Percentiles rank a stretch among this genome's conserved stretches.
Evolutionary conservation across 2,113 vertebrate genomes (phyloP).

Genomic region (Trachemys scripta): DNA sequence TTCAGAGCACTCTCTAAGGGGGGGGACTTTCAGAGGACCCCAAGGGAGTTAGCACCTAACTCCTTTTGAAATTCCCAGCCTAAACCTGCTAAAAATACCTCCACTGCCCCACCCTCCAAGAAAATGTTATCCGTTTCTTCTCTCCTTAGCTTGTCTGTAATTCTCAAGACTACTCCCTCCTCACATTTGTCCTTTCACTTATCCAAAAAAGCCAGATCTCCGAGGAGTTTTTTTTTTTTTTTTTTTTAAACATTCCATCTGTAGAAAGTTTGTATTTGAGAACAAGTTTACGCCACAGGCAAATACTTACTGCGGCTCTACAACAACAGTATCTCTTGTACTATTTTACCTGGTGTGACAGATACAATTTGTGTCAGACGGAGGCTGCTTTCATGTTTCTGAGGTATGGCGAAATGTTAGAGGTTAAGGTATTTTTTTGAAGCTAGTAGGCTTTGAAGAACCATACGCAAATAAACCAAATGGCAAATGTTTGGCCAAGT

Average conservation of each 20-base stretch:
- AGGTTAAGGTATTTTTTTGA: not conserved
- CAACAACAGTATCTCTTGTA: not conserved
- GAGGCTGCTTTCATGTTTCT: not conserved
- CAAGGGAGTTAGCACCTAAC: not conserved
- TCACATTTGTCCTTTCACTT: accelerated
- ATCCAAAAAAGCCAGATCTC: not conserved
- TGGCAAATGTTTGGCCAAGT: not conserved
- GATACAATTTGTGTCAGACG: not conserved
- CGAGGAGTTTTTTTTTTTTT: not conserved
- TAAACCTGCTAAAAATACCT: accelerated
- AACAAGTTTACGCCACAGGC: no score
- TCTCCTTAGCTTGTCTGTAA: not conserved
- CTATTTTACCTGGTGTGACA: not conserved
- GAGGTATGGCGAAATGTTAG: not conserved
- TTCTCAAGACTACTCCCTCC: not conserved
- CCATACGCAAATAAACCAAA: accelerated
- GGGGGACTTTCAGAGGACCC: not conserved
- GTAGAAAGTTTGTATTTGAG: not conserved
- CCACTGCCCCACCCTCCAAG: not conserved
- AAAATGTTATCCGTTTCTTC: not conserved
- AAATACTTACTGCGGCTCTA: not conserved
- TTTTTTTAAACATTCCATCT: not conserved
- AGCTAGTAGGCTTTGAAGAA: not conserved
- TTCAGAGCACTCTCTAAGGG: not conserved
- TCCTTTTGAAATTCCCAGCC: not conserved